Conservation (phyloP, 1,140 invertebrate genomes). For the Ceratina japonica region DNA sequence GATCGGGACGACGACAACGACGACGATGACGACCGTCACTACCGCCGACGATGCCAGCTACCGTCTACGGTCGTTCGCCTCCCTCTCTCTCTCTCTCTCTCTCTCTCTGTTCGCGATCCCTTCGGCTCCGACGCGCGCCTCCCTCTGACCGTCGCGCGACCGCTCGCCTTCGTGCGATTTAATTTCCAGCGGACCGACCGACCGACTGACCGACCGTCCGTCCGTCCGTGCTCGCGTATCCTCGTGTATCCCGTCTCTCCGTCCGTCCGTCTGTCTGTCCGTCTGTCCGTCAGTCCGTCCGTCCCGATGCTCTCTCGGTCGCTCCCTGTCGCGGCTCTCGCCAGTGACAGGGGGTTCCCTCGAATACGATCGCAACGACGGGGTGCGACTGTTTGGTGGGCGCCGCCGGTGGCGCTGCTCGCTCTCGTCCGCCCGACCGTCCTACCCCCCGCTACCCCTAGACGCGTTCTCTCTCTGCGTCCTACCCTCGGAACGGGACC, state of each 20-base stretch:
- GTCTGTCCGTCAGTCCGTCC: constrained; percentile 33
- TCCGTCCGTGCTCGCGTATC: constrained; percentile 9
- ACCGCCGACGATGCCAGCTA: neutral
- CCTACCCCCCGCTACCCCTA: constrained; percentile 50
- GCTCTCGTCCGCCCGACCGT: constrained; percentile 37
- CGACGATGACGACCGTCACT: neutral
- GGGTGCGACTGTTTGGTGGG: constrained; percentile 71
- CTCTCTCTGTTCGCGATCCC: neutral
- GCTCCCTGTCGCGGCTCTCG: constrained; percentile 65
- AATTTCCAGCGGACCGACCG: constrained; percentile 42
- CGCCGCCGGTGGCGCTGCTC: constrained; percentile 67
- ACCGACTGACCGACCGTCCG: constrained; percentile 40
- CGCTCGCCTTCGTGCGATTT: neutral
- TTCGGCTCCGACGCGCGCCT: too few relatives aligned
- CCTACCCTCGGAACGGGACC: constrained; percentile 20
- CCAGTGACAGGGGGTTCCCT: constrained; percentile 63
- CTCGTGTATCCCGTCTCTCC: too few relatives aligned
- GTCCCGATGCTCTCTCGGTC: constrained; percentile 55
- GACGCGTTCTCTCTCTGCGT: neutral
- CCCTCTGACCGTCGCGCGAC: neutral
- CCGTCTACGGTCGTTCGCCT: too few relatives aligned
- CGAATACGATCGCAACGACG: constrained; percentile 66
- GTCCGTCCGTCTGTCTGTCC: constrained; percentile 41
- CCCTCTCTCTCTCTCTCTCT: too few relatives aligned
- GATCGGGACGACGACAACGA: too few relatives aligned